Evolutionary conservation across 2,113 vertebrate genomes (phyloP), one percentile per base, ranked within the genome.

Genomic region (Pachypanchax playfairii): DNA sequence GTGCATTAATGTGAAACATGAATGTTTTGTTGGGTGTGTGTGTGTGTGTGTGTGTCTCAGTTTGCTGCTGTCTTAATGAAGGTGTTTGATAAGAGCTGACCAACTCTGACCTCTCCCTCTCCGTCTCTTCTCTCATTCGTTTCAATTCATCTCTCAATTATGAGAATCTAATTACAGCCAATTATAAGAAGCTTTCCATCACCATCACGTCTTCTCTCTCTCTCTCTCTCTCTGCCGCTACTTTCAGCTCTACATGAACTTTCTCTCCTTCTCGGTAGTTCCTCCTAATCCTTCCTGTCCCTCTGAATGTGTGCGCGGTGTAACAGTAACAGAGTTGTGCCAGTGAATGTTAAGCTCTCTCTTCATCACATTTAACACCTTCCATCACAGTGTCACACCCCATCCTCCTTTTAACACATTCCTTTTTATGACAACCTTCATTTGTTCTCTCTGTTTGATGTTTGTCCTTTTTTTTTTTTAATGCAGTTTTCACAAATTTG

Each of bases 161-260:
- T 85, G 76, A 82, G 77, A 87, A 88, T 86, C 85, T 88, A 87
- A 90, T 90, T 88, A 88, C 81, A 71, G 82, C 71, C 88, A 91
- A 89, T 91, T 89, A 84, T 74, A 87, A 84, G 77, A 79, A 82
- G 75, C 76, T 73, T 74, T 73, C 65, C 41, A 35, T 75, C 65
- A 38, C 33, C 55, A 43, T 69, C 43, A 64, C 31, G 18, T 36
- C 66, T 38, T 41, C 53, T 58, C 44, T 42, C 18, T 47, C 69
- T 35, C 33, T 12, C 33, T 35, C 31, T 33, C 7, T 33, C 7
- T 33, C 33, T 29, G n/a, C n/a, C n/a, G n/a, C n/a, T n/a, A n/a
- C 28, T 29, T 67, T 31, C 22, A 36, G 46, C 79, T 55, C 55
- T 62, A 17, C 47, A 53, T 41, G 38, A 62, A 51, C 75, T 64